Conservation (phyloP, 2,113 vertebrate genomes). For the Marmota monax region DNA sequence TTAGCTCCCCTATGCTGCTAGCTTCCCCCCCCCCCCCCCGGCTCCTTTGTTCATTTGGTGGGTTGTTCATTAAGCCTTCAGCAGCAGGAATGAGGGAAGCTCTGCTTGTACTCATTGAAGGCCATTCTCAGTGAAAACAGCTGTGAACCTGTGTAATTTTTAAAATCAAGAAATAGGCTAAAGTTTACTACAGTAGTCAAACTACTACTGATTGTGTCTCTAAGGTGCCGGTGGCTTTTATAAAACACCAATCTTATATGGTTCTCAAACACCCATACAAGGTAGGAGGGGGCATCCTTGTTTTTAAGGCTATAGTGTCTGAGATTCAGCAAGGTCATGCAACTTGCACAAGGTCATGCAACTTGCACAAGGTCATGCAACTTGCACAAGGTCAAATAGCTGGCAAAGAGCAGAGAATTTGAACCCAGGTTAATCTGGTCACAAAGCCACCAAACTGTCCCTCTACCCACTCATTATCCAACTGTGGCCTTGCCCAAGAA, state of each 20-base stretch:
- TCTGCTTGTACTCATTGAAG: background rate
- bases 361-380: background rate
- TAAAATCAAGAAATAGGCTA: constrained; percentile 2
- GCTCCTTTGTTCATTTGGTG: background rate
- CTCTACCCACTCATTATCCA: background rate
- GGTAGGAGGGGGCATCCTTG: background rate
- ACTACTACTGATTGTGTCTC: background rate
- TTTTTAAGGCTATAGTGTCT: background rate
- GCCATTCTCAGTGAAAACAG: background rate
- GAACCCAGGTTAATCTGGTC: background rate
- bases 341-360: background rate
- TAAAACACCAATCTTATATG: background rate
- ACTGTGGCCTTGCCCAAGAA: background rate
- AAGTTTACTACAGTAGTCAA: background rate
- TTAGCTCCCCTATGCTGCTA: background rate
- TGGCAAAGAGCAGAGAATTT: background rate
- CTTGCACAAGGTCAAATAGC: background rate
- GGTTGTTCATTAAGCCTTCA: background rate
- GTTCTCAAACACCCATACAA: background rate
- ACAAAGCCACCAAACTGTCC: background rate
- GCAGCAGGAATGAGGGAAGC: background rate
- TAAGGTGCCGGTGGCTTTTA: background rate
- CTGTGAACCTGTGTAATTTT: background rate
- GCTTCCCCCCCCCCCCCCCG: no score
- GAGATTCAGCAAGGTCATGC: background rate